Base-by-base conservation (phyloP, 2,888 invertebrate genomes). In the Callosobruchus maculatus region DNA sequence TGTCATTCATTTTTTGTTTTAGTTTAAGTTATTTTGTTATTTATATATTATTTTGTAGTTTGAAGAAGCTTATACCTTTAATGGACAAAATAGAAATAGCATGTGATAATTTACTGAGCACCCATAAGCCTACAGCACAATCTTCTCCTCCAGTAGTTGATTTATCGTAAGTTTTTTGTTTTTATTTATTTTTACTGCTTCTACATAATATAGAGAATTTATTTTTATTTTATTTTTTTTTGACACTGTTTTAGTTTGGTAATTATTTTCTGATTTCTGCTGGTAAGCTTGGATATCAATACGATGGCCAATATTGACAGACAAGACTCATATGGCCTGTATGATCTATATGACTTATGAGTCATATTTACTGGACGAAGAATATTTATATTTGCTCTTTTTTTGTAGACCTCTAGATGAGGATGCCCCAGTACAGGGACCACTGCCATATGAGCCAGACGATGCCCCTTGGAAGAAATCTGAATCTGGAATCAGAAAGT, bases 371-470 rank as follows among this genome's bases (percentile, higher is more conserved):
- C n/a, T 74, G 74, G 74, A 72, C 68, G 70, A 30, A 22, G 20
- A 18, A 18, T 67, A 1, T 5, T 71, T 74, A 22, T 67, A n/a
- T 18, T 21, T 69, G 13, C 18, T 71, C 20, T 26, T 13, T 30
- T 67, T 73, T 26, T 77, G 71, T 75, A 86, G 90, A 82, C 89
- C 89, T 67, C 84, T 82, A 70, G 93, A 93, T 69, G 94, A 94
- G 78, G 97, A 97, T 83, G 92, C 95, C 20, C 96, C 97, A 0
- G 98, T 99, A 0, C 97, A 99, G 87, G 99, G 99, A 2, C 99
- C 99, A 0, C 89, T 99, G 81, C 98, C 98, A 26, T 94, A 93
- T 73, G 99, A 99, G 87, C 99, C 99, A 0, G 97, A 97, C 83
- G 98, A 99, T 88, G 98, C 98, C 75, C 97, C 97, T 0, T 97